These are phyloP conservation scores for Smittia sp. DNA, from an alignment of 2,888 invertebrate species.

Conservation along the genomic window DNA sequence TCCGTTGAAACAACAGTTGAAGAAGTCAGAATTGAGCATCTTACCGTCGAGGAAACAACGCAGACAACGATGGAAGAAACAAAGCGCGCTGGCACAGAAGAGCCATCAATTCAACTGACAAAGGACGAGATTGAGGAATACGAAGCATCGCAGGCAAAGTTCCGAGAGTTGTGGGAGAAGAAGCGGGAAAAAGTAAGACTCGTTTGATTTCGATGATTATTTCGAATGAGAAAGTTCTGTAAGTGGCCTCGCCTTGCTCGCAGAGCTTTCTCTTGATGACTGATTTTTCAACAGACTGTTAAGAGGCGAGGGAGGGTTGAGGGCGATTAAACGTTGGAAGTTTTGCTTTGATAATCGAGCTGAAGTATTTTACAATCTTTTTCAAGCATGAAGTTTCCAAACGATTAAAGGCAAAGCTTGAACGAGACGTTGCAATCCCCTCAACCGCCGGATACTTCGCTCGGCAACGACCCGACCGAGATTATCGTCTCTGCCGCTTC, in stretches of 20 bases:
- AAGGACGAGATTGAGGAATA: constrained; percentile 32
- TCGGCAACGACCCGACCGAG: not conserved
- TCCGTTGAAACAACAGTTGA: not conserved
- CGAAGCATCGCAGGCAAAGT: constrained; percentile 16
- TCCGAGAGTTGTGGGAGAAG: constrained; percentile 32
- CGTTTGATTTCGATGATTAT: not conserved
- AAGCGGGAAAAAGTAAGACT: constrained; percentile 39
- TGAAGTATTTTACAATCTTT: too few relatives aligned
- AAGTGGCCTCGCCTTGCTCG: too few relatives aligned
- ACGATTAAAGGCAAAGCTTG: not conserved
- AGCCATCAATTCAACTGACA: constrained; percentile 34
- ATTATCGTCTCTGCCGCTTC: not conserved
- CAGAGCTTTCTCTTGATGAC: not conserved
- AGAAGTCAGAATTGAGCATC: constrained; percentile 13
- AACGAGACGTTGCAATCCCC: not conserved
- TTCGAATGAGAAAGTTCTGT: not conserved
- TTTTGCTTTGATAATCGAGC: too few relatives aligned
- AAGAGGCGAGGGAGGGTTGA: not conserved
- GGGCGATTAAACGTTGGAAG: too few relatives aligned
- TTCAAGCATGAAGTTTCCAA: too few relatives aligned
- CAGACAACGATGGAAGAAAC: not conserved
- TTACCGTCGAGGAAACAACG: not conserved
- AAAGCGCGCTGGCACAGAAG: constrained; percentile 26
- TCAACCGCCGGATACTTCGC: not conserved
- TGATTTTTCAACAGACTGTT: not conserved